Percentiles rank a stretch among this genome's conserved stretches.
These are phyloP conservation scores for Calliphora vomitoria DNA, from an alignment of 2,888 invertebrate species.

Conservation along the genomic window DNA sequence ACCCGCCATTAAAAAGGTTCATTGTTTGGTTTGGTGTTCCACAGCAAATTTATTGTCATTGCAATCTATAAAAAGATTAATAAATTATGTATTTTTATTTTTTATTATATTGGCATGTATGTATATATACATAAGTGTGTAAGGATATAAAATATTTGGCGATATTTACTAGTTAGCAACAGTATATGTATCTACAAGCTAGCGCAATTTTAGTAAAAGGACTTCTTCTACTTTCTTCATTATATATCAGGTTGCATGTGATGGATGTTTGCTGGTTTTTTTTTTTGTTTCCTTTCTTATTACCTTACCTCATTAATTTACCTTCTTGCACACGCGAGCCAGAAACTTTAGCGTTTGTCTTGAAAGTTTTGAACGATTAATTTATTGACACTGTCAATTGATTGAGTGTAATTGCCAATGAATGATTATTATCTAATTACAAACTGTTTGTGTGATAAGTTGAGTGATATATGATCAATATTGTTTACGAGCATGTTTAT, in stretches of 20 bases:
- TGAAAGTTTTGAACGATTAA: constrained; percentile 61
- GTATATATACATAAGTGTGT: not conserved
- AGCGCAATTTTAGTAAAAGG: not conserved
- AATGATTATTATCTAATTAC: constrained; percentile 73
- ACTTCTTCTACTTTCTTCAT: constrained; percentile 17
- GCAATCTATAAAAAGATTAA: constrained; percentile 70
- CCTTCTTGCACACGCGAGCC: constrained; percentile 58
- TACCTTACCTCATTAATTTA: constrained; percentile 44
- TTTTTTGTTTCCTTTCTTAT: not conserved
- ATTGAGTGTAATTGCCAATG: constrained; percentile 71
- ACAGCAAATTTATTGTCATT: constrained; percentile 60
- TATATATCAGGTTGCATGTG: constrained; percentile 69
- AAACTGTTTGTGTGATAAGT: constrained; percentile 23
- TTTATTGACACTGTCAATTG: constrained; percentile 73
- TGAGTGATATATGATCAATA: constrained; percentile 60
- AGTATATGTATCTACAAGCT: not conserved
- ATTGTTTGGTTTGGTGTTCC: constrained; percentile 62
- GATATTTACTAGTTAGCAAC: constrained; percentile 44
- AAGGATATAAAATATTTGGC: constrained; percentile 43
- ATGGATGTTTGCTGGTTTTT: constrained; percentile 58
- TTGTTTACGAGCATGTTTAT: constrained; percentile 37
- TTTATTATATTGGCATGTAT: not conserved
- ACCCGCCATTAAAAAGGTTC: constrained; percentile 57
- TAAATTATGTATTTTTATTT: constrained; percentile 71
- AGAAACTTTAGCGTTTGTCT: constrained; percentile 22